Base-by-base conservation (phyloP, 2,797 vertebrate species). In the Bucorvus abyssinicus region DNA sequence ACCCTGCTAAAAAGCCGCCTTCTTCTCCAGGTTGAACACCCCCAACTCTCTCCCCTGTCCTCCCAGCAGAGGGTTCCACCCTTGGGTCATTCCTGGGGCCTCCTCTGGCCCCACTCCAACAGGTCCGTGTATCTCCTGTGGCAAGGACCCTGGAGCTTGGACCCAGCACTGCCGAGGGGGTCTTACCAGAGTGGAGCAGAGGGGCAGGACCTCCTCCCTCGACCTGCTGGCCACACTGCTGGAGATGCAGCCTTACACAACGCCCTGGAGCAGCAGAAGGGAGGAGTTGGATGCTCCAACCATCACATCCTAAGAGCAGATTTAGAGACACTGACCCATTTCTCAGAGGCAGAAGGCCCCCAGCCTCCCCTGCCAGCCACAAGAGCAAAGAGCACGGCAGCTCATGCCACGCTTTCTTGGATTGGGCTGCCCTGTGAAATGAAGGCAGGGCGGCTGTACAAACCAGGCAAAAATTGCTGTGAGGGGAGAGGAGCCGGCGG, bases 361-460 rank as follows among this genome's bases (percentile, higher is more conserved):
- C 73, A 50, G n/a, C 60, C 29, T 22, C 38, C 53, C 34, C 42
- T 2, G 2, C 5, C 26, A 75, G 20, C 32, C 60, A 27, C 2
- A 13, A 47, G 26, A 52, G 57, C 60, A 61, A 38, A 61, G 16
- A 38, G 18, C 60, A 42, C 0, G 0, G 40, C 45, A 60, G 15
- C 80, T 73, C 9, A 61, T 87, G 73, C 70, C 84, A 71, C 61
- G 59, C 83, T 73, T 49, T 14, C 38, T 84, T 8, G 61, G 67
- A n/a, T 64, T 24, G 17, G 52, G 63, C 88, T 26, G 5, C 42
- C 67, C 47, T 6, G 2, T 2, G 36, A 68, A 63, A 81, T 0
- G 36, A 79, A 74, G 76, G 82, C 52, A 64, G 49, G 90, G 71
- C 91, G 95, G 87, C 95, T 93, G 86, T 27, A 93, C 71, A 89